Evolutionary conservation across 2,888 invertebrate genomes (phyloP).

Genomic region (Aromia moschata): DNA sequence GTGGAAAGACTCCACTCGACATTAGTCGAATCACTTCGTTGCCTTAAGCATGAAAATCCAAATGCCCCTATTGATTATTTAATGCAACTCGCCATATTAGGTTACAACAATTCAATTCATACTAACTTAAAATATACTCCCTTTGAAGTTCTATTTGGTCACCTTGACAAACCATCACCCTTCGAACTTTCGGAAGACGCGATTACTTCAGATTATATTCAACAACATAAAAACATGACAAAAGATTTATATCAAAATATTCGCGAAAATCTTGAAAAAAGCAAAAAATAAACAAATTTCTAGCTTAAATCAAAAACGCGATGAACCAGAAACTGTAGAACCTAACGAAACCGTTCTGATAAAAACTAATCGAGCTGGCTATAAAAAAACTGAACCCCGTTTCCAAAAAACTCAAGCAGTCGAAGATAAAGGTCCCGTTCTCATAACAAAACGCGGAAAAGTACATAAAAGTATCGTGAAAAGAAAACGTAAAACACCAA

Average conservation of each 20-base stretch:
- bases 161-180: not conserved
- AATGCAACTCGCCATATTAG: not conserved
- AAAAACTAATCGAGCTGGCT: not conserved
- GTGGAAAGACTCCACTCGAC: not conserved
- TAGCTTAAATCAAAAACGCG: not conserved
- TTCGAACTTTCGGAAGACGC: not conserved
- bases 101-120: not conserved
- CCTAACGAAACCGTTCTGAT: not conserved
- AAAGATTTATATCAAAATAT: not conserved
- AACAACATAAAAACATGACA: not conserved
- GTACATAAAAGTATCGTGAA: not conserved
- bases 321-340: not conserved
- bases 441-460: not conserved
- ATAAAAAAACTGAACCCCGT: not conserved
- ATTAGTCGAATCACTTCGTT: not conserved
- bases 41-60: not conserved
- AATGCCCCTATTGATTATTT: not conserved
- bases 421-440: not conserved
- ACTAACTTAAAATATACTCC: not conserved
- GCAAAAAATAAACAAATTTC: not conserved
- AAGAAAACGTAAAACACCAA: not conserved
- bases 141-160: not conserved
- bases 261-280: not conserved
- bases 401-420: not conserved
- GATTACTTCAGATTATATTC: not conserved